Percentiles rank a stretch among this genome's conserved stretches.
phyloP scores from a whole-genome alignment of 2,797 vertebrate genomes.

The Clarias fuscus region DNA sequence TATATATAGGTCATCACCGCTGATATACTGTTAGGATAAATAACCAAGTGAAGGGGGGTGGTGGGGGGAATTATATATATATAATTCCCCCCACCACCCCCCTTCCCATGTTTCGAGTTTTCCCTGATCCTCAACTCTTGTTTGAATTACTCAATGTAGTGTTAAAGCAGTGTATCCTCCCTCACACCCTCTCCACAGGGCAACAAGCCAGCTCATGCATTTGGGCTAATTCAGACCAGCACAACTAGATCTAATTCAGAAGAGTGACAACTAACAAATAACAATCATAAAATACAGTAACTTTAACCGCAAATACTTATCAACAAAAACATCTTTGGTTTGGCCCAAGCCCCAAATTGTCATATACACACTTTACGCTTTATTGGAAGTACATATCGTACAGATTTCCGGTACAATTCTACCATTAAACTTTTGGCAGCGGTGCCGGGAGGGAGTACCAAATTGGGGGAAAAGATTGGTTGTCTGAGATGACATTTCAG shows the following conservation, averaged over 20 bases:
- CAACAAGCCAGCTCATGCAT: background rate
- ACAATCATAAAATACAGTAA: background rate
- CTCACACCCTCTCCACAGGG: background rate
- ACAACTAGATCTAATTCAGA: slow-evolving; percentile 2
- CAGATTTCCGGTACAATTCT: background rate
- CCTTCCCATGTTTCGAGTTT: too few species aligned
- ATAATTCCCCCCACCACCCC: too few species aligned
- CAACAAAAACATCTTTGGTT: background rate
- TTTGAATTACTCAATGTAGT: background rate
- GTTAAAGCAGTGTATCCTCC: background rate
- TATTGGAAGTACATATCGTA: background rate
- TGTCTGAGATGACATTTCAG: background rate
- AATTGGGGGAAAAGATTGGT: background rate
- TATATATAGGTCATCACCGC: too few species aligned
- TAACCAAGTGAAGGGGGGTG: too few species aligned
- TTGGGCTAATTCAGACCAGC: slow-evolving; percentile 14
- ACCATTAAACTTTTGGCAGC: background rate
- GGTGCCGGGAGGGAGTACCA: background rate
- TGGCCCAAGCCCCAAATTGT: background rate
- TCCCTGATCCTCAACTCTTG: background rate
- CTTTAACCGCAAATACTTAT: background rate
- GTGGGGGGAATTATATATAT: too few species aligned
- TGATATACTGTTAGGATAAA: too few species aligned
- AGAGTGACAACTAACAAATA: slow-evolving; percentile 4
- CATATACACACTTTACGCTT: background rate